Percentiles rank a stretch among this genome's conserved stretches.
Evolutionary conservation across 2,888 invertebrate genomes (phyloP).

Genomic region (Agrilus mali): DNA sequence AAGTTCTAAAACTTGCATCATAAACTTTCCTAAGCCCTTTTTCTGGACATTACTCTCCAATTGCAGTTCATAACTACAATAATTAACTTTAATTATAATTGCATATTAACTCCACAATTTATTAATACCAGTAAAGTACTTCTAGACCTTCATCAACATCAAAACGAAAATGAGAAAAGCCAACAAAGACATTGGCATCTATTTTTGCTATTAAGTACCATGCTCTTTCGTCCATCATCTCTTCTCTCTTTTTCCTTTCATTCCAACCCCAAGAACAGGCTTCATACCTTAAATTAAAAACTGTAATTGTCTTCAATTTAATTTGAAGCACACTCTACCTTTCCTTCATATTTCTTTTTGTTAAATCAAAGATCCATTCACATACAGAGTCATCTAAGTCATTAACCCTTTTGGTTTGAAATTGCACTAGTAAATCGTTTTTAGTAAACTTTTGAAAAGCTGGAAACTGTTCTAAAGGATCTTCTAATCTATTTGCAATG

Average conservation of each 20-base stretch:
- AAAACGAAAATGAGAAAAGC: slow-evolving; percentile 73
- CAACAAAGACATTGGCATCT: slow-evolving; percentile 42
- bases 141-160: slow-evolving; percentile 67
- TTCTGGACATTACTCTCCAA: slow-evolving; percentile 56
- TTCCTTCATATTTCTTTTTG: slow-evolving; percentile 66
- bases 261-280: slow-evolving; percentile 76
- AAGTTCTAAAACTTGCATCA: slow-evolving; percentile 65
- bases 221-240: slow-evolving; percentile 59
- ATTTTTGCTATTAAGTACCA: slow-evolving; percentile 58
- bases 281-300: slow-evolving; percentile 40
- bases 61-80: slow-evolving; percentile 75
- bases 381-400: slow-evolving; percentile 44
- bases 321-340: slow-evolving; percentile 40
- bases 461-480: slow-evolving; percentile 47
- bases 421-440: slow-evolving; percentile 44
- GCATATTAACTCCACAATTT: neutral
- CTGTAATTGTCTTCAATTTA: neutral
- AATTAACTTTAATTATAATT: too few relatives aligned
- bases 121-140: slow-evolving; percentile 62
- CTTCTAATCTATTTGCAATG: slow-evolving; percentile 44
- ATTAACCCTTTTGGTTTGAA: slow-evolving; percentile 45
- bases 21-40: slow-evolving; percentile 71
- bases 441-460: slow-evolving; percentile 49
- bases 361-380: slow-evolving; percentile 62
- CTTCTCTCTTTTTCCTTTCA: slow-evolving; percentile 55